A percentile compares a stretch with the other conserved stretches of the same genome.
phyloP scores from a whole-genome alignment of 2,888 invertebrate genomes.

The Calliphora vomitoria region DNA sequence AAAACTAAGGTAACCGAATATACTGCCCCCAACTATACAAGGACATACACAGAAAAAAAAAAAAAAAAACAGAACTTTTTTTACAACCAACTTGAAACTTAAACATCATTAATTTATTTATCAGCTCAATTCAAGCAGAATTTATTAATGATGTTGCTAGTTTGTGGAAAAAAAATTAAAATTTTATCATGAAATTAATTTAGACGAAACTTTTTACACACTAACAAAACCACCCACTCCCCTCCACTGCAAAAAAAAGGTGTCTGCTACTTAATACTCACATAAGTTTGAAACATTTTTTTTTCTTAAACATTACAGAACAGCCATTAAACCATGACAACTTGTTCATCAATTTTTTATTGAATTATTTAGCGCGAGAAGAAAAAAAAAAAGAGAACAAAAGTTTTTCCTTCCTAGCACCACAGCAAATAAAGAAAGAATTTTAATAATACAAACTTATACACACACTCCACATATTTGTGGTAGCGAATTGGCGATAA shows the following conservation, averaged over 20 bases:
- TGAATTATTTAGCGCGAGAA: conserved; percentile 63
- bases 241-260: conserved; percentile 8
- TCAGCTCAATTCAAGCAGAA: conserved; percentile 77
- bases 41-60: background rate
- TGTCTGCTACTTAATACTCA: conserved; percentile 21
- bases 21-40: background rate
- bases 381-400: background rate
- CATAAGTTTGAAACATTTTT: conserved; percentile 15
- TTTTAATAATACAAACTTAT: conserved; percentile 63
- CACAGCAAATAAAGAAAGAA: conserved; percentile 23
- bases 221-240: too few relatives aligned
- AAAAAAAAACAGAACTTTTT: background rate
- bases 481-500: conserved; percentile 68
- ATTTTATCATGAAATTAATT: conserved; percentile 80
- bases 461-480: conserved; percentile 57
- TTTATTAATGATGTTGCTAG: conserved; percentile 81
- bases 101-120: conserved; percentile 77
- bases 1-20: conserved; percentile 53
- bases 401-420: conserved; percentile 4
- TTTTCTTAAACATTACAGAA: conserved; percentile 26
- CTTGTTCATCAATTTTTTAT: conserved; percentile 71
- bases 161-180: conserved; percentile 79
- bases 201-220: conserved; percentile 47
- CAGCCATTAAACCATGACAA: conserved; percentile 68
- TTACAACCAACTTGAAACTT: conserved; percentile 59